Evolutionary conservation across 1,140 invertebrate genomes (phyloP).

Genomic region (Brachionus asplanchnoidis): DNA sequence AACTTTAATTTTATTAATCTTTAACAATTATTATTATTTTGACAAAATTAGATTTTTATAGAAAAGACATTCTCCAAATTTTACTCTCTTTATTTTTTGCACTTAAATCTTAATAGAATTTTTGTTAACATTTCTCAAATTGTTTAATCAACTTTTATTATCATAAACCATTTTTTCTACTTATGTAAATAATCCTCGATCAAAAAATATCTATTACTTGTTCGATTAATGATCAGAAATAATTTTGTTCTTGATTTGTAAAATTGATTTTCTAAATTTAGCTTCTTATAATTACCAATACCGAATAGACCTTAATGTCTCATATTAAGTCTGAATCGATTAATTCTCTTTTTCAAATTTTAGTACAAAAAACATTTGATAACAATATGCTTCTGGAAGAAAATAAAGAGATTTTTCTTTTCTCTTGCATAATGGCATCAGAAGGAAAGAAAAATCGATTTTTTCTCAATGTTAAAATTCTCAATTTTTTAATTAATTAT

Average conservation of each 20-base stretch:
- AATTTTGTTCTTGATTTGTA: not conserved
- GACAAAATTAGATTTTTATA: too few species aligned
- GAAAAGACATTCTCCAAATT: too few species aligned
- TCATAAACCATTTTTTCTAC: not conserved
- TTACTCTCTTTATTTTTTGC: too few species aligned
- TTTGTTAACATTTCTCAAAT: not conserved
- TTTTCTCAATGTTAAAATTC: not conserved
- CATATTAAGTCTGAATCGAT: not conserved
- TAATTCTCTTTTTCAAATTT: not conserved
- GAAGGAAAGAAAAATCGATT: not conserved
- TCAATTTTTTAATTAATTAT: constrained; percentile 1
- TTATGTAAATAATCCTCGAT: not conserved
- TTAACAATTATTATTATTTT: too few species aligned
- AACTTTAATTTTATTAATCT: too few species aligned
- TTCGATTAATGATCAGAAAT: not conserved
- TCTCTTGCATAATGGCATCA: not conserved
- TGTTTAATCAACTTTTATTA: not conserved
- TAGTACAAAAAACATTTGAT: not conserved
- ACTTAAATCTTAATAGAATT: too few species aligned
- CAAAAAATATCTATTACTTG: not conserved
- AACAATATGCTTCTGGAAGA: not conserved
- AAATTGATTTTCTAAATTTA: not conserved
- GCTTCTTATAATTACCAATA: not conserved
- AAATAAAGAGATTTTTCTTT: not conserved
- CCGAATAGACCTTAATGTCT: not conserved